Evolutionary conservation across 2,797 vertebrate genomes (phyloP), one percentile per base, ranked within the genome.

Genomic region (Spea hammondii): DNA sequence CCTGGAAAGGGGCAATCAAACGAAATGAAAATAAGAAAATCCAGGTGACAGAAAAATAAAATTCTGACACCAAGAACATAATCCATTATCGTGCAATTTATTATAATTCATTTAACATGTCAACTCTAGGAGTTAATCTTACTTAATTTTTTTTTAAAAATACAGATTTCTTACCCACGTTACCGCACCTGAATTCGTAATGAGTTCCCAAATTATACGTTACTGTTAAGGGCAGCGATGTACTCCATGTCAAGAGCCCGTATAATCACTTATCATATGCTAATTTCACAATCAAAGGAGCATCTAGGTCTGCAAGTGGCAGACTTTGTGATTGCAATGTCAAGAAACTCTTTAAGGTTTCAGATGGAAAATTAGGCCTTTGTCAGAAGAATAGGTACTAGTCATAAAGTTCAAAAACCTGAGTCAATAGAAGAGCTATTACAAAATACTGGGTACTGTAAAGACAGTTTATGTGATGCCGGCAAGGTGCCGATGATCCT

Each of bases 251-350:
- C 62, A 54, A 69, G 14, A 45, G 57, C 49, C 64, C 32, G 67
- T 70, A 17, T 80, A 76, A 71, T 80, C 68, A 71, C 79, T 70
- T 80, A 51, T 75, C 65, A 53, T 79, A 69, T 76, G 73, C 62
- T 62, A 74, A 80, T 80, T 76, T 67, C n/a, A 70, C 67, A 80
- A 76, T 76, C 73, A 76, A 11, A 66, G 60, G 7, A 50, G 14
- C 73, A 71, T 66, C 51, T 65, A 66, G 68, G 11, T 4, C 8
- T 48, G 11, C 12, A 76, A 76, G 67, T 75, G 68, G 68, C 57
- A 80, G 51, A 12, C 46, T 65, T 65, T 12, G 45, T 76, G 79
- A 80, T 76, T 71, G 73, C 68, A 14, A 13, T 72, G 68, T 72
- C 74, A 76, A 71, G 68, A 76, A 32, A 32, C 32, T 71, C 60